Percentiles rank a stretch among this genome's conserved stretches.
Conservation (phyloP, 2,113 vertebrate species). For the Vulpes vulpes region DNA sequence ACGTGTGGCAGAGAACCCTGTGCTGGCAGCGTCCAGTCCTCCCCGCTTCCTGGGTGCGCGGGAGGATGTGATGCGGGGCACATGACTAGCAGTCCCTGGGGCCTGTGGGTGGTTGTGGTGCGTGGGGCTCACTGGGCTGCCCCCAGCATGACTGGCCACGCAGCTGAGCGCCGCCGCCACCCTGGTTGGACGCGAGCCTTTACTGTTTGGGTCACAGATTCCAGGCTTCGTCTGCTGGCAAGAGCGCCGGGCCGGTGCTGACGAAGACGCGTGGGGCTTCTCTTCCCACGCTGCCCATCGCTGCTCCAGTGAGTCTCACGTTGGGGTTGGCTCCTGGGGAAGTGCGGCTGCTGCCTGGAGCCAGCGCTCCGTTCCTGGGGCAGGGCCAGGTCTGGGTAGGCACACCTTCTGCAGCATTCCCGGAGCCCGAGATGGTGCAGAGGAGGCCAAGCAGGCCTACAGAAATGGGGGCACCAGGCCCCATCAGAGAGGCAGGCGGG, state of each 20-base stretch:
- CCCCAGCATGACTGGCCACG: not conserved
- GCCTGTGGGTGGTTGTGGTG: not conserved
- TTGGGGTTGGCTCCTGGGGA: not conserved
- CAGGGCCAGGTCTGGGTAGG: not conserved
- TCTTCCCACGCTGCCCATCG: not conserved
- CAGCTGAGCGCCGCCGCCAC: not conserved
- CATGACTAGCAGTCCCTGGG: not conserved
- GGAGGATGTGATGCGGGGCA: not conserved
- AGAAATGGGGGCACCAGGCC: too few species aligned
- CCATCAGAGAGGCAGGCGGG: not conserved
- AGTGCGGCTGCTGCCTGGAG: not conserved
- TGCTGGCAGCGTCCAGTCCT: not conserved
- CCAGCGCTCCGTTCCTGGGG: not conserved
- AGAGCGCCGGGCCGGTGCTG: not conserved
- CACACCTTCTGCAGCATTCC: not conserved
- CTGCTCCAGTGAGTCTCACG: not conserved
- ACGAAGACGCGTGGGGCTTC: not conserved
- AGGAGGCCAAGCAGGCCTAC: not conserved
- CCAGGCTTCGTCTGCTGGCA: not conserved
- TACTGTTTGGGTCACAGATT: not conserved
- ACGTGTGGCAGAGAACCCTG: not conserved
- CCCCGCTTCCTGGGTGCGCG: rapidly evolving
- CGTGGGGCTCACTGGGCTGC: not conserved
- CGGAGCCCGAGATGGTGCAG: not conserved
- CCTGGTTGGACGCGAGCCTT: not conserved